Base-by-base conservation (phyloP, 92 coral and sea anemone genomes). In the Desmophyllum pertusum region DNA sequence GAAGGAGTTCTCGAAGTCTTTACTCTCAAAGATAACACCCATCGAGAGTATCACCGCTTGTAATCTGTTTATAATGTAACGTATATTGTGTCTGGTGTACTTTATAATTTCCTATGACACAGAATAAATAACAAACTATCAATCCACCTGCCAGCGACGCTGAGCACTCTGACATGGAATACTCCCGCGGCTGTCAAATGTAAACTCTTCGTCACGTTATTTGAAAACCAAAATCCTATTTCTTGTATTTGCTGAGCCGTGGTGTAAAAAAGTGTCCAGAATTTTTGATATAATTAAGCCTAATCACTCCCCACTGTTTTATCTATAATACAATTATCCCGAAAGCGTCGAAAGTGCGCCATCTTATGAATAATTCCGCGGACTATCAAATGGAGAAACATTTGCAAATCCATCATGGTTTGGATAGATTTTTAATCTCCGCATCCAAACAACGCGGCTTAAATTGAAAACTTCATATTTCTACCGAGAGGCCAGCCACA, bases 261-360 rank as follows among this genome's bases (percentile, higher is more conserved):
- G 35, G 80, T 51, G 84, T 77, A 57, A 75, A 79, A 43, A 35
- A 70, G 78, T 89, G 31, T 45, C 67, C 74, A 50, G 73, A 70
- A 86, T 81, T 81, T 84, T 89, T 48, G 70, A 61, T 48, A 25
- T 76, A 86, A 80, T 85, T 89, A 65, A 69, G 70, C 70, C 83
- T 89, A 86, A 89, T 89, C 93, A 86, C 74, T 27, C 83, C 87
- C 77, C 78, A 83, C 88, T 90, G 93, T 87, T 76, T 88, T 83
- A 87, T 90, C 93, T 87, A n/a, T n/a, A 90, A 90, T 90, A 90
- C 88, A 67, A 90, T 90, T 90, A 87, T 80, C 65, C 87, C 77
- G 59, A 85, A 86, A 90, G 91, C 84, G 90, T 83, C 93, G 78
- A 87, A 90, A 84, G 73, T 46, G 87, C 70, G 89, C 81, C 71